phyloP scores from a whole-genome alignment of 2,113 vertebrate genomes.

The Eulemur macaco region DNA sequence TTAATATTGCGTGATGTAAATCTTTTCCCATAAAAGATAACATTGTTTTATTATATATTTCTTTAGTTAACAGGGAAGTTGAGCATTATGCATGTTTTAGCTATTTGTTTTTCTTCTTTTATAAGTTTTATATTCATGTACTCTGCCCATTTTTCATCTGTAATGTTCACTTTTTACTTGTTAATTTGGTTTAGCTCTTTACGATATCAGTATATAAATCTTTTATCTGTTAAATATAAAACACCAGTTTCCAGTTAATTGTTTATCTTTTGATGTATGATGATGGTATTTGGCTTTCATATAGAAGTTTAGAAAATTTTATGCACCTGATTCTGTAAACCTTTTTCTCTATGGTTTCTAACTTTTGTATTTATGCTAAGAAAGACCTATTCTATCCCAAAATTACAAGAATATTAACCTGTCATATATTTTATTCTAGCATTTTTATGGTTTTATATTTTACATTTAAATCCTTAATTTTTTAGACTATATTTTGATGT shows the following conservation, averaged over 20 bases:
- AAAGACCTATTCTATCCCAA: not conserved
- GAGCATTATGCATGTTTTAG: not conserved
- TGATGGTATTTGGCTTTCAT: not conserved
- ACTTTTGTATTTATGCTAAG: not conserved
- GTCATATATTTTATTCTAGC: not conserved
- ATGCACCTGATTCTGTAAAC: not conserved
- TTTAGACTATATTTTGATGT: not conserved
- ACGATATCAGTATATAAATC: not conserved
- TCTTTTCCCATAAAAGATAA: not conserved
- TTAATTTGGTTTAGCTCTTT: not conserved
- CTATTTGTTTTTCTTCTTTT: not conserved
- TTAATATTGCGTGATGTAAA: not conserved
- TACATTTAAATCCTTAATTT: not conserved
- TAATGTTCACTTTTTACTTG: not conserved
- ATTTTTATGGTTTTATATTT: not conserved
- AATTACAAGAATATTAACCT: not conserved
- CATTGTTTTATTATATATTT: not conserved
- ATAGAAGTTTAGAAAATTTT: slow-evolving; percentile 4
- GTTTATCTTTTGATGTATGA: slow-evolving; percentile 1
- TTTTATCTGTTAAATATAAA: not conserved
- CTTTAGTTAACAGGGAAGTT: not conserved
- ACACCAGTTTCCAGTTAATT: not conserved
- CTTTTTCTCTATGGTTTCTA: not conserved
- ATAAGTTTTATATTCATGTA: not conserved
- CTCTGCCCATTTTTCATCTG: not conserved